phyloP scores from a whole-genome alignment of 1,140 invertebrate species.

The Ceratina calcarata region DNA sequence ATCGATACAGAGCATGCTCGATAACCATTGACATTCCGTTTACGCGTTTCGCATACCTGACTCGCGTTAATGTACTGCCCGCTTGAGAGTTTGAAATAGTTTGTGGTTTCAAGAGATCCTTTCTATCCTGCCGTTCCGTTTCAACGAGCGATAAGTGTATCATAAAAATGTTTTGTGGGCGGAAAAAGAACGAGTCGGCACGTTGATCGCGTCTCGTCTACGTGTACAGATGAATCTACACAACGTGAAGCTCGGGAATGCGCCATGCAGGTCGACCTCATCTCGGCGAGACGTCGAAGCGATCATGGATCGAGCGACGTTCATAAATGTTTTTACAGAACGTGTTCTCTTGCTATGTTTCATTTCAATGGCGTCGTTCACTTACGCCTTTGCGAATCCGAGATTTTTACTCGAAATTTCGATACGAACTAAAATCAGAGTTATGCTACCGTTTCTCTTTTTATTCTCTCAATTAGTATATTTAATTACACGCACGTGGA shows the following conservation, averaged over 20 bases:
- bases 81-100: too few relatives aligned
- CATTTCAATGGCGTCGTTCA: conserved; percentile 2
- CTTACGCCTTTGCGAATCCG: conserved; percentile 7
- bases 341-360: neutral
- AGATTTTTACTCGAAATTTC: conserved; percentile 32
- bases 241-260: conserved; percentile 12
- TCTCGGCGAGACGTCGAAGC: neutral
- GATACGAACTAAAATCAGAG: conserved; percentile 17
- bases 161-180: too few relatives aligned
- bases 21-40: too few relatives aligned
- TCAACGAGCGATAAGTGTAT: too few relatives aligned
- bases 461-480: too few relatives aligned
- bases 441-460: too few relatives aligned
- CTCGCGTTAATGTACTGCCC: too few relatives aligned
- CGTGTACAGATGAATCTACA: conserved; percentile 5
- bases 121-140: too few relatives aligned
- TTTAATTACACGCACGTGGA: too few relatives aligned
- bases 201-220: conserved; percentile 1
- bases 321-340: neutral
- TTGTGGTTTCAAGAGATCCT: neutral
- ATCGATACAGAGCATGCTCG: neutral
- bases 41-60: neutral
- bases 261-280: conserved; percentile 19
- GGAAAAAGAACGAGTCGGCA: neutral
- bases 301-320: neutral